phyloP scores from a whole-genome alignment of 1,140 invertebrate species.

The Trypoxylus dichotomus region DNA sequence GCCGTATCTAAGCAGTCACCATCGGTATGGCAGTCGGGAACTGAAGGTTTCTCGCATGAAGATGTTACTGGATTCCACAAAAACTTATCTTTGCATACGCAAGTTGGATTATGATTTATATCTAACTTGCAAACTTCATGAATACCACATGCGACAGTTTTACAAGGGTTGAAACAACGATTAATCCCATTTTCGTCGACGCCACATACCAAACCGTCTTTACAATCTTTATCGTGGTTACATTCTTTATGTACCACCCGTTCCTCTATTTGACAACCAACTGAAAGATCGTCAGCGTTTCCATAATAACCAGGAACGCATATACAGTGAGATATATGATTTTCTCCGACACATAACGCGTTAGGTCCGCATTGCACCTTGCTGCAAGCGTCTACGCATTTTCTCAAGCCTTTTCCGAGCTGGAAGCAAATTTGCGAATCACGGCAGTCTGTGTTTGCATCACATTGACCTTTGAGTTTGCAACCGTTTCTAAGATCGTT shows the following conservation, averaged over 20 bases:
- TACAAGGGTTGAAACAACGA: constrained; percentile 77
- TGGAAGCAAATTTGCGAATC: constrained; percentile 85
- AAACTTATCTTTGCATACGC: constrained; percentile 74
- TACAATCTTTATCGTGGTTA: constrained; percentile 70
- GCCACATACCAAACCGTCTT: constrained; percentile 63
- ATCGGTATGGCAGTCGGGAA: constrained; percentile 76
- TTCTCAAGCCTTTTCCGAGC: constrained; percentile 70
- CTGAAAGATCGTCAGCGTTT: constrained; percentile 74
- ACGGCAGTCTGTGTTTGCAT: constrained; percentile 78
- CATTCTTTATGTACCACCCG: constrained; percentile 63
- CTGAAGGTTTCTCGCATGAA: constrained; percentile 79
- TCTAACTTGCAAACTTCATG: constrained; percentile 79
- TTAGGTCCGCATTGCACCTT: constrained; percentile 89
- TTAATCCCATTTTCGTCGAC: constrained; percentile 61
- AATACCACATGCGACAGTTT: constrained; percentile 74
- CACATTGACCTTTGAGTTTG: constrained; percentile 69
- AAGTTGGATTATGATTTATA: constrained; percentile 66
- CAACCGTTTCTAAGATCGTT: constrained; percentile 71
- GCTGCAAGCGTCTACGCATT: constrained; percentile 83
- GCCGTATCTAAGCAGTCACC: constrained; percentile 69
- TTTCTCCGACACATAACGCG: constrained; percentile 79
- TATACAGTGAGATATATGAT: constrained; percentile 82
- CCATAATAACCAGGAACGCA: constrained; percentile 78
- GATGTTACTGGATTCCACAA: constrained; percentile 82
- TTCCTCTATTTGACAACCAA: constrained; percentile 74